These are phyloP conservation scores for Drosophila testacea DNA, from an alignment of 2,888 invertebrate species.

Conservation along the genomic window DNA sequence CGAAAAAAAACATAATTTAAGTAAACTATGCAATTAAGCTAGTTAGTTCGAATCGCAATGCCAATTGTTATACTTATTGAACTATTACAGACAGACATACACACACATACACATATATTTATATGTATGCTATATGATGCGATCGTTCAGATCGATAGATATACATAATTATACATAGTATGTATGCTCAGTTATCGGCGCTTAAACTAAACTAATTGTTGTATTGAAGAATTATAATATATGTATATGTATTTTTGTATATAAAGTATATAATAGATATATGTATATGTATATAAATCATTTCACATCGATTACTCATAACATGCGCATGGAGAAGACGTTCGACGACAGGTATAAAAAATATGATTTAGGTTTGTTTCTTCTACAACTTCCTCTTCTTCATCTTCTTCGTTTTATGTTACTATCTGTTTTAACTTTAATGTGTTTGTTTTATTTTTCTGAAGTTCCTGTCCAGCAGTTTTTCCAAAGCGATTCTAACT, in stretches of 20 bases:
- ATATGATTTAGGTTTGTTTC: constrained; percentile 5
- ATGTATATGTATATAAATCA: constrained; percentile 34
- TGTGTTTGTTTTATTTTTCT: constrained; percentile 7
- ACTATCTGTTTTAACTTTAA: neutral
- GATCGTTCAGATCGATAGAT: constrained; percentile 6
- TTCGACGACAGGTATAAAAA: constrained; percentile 43
- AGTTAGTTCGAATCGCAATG: constrained; percentile 29
- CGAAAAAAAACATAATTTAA: constrained; percentile 24
- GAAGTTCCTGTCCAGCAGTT: constrained; percentile 54
- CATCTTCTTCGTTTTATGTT: constrained; percentile 1
- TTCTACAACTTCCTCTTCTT: neutral
- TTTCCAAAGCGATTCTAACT: constrained; percentile 27
- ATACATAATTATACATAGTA: neutral
- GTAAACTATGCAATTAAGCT: constrained; percentile 46
- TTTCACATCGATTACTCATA: constrained; percentile 25
- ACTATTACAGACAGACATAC: constrained; percentile 18
- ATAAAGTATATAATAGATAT: constrained; percentile 3
- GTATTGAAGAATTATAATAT: constrained; percentile 21
- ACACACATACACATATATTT: constrained; percentile 4
- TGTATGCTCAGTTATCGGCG: constrained; percentile 18
- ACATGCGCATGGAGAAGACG: constrained; percentile 37
- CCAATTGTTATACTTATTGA: constrained; percentile 41
- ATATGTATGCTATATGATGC: neutral
- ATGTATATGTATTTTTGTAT: constrained; percentile 2
- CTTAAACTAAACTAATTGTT: constrained; percentile 23